phyloP scores from a whole-genome alignment of 2,888 invertebrate species.

The Metellina segmentata region DNA sequence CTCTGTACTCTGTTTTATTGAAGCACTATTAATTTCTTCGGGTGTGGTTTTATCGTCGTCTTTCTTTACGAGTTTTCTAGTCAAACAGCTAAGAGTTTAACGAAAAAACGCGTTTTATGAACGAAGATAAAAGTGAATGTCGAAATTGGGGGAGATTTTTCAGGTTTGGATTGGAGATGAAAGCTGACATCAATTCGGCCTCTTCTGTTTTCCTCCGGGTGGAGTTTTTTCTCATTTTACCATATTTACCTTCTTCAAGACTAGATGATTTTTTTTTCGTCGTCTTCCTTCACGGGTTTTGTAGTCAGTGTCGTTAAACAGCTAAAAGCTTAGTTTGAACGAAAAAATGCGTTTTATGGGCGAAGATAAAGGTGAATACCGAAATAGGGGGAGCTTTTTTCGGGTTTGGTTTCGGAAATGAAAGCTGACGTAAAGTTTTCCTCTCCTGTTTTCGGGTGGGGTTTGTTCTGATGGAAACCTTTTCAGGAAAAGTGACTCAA shows the following conservation, averaged over 20 bases:
- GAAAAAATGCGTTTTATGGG: too few relatives aligned
- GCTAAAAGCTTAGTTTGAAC: background rate
- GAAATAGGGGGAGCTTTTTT: background rate
- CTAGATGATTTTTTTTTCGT: too few relatives aligned
- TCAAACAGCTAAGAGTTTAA: background rate
- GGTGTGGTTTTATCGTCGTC: too few relatives aligned
- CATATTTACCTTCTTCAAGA: background rate
- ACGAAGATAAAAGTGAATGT: background rate
- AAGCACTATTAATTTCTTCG: too few relatives aligned
- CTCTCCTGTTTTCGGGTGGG: too few relatives aligned
- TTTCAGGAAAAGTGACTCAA: too few relatives aligned
- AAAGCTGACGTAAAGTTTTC: background rate
- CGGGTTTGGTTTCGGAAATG: background rate
- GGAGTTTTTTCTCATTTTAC: background rate
- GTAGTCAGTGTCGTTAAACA: background rate
- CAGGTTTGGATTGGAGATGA: background rate
- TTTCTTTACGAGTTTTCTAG: too few relatives aligned
- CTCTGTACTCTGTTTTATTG: too few relatives aligned
- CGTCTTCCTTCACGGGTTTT: too few relatives aligned
- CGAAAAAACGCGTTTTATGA: background rate
- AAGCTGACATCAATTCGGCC: background rate
- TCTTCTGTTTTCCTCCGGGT: too few relatives aligned
- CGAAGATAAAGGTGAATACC: too few relatives aligned
- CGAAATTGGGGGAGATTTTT: background rate
- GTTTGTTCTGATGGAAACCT: too few relatives aligned